Evolutionary conservation across 2,113 vertebrate species (phyloP).

Genomic region (Passer montanus): DNA sequence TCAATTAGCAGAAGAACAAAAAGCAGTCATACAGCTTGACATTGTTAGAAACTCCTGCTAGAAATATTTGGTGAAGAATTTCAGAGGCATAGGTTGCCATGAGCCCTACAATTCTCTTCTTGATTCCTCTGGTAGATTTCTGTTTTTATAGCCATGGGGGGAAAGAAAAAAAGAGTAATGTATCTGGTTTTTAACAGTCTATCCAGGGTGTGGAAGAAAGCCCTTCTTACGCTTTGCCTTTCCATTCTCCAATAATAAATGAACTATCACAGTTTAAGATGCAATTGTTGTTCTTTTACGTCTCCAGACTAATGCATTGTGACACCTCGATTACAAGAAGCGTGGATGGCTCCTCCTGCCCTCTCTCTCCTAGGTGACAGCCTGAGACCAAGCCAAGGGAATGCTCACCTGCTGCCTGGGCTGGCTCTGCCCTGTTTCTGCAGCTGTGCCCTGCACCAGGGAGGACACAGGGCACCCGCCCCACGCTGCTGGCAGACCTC

Average conservation of each 20-base stretch:
- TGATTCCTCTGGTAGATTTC: neutral
- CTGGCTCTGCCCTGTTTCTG: neutral
- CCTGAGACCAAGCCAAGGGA: neutral
- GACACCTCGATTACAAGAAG: neutral
- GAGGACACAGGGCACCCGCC: rapidly evolving
- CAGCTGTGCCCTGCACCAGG: neutral
- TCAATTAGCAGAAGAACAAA: slow-evolving; percentile 4
- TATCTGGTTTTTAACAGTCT: neutral
- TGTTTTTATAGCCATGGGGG: neutral
- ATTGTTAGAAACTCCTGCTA: neutral
- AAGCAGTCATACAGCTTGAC: neutral
- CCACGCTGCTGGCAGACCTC: neutral
- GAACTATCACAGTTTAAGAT: slow-evolving; percentile 50
- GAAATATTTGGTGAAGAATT: slow-evolving; percentile 3
- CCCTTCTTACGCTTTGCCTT: neutral
- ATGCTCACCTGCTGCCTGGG: neutral
- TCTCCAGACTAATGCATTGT: slow-evolving; percentile 3
- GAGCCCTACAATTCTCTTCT: neutral
- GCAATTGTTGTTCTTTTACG: slow-evolving; percentile 14
- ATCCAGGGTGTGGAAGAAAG: neutral
- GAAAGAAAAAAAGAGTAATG: neutral
- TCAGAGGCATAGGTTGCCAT: neutral
- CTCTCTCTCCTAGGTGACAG: neutral
- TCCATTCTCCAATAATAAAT: slow-evolving; percentile 50
- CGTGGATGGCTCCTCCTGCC: neutral